Conservation (phyloP, 2,113 vertebrate genomes). For the Takifugu flavidus region DNA sequence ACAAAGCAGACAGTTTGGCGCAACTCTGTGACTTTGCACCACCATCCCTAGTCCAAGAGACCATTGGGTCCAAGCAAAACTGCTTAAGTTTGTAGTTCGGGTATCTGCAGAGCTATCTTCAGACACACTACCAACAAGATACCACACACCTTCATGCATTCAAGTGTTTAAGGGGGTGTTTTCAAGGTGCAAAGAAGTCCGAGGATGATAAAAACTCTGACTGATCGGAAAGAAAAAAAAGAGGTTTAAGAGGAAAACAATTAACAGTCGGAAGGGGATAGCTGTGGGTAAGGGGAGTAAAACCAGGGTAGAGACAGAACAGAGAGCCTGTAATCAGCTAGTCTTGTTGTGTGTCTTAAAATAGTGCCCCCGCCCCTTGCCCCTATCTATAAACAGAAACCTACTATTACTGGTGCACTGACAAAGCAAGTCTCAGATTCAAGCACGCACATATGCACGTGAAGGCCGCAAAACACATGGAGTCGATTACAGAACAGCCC, state of each 20-base stretch:
- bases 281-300: slow-evolving; percentile 49
- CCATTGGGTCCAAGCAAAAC: slow-evolving; percentile 6
- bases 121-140: slow-evolving; percentile 1
- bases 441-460: slow-evolving; percentile 29
- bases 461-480: slow-evolving; percentile 68
- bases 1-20: slow-evolving; percentile 60
- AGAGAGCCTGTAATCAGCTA: slow-evolving; percentile 73
- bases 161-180: neutral
- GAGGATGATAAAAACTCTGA: neutral
- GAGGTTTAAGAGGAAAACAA: slow-evolving; percentile 20
- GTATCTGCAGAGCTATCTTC: slow-evolving; percentile 13
- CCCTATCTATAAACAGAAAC: slow-evolving; percentile 77
- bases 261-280: slow-evolving; percentile 10
- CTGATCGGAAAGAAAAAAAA: neutral
- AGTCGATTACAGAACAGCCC: slow-evolving; percentile 65
- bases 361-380: slow-evolving; percentile 63
- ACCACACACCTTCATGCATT: neutral
- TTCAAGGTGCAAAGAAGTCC: neutral
- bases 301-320: slow-evolving; percentile 40
- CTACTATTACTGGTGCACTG: slow-evolving; percentile 75
- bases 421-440: slow-evolving; percentile 72
- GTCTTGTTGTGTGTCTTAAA: slow-evolving; percentile 81
- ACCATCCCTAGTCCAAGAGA: slow-evolving; percentile 35
- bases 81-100: slow-evolving; percentile 18
- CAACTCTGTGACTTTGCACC: slow-evolving; percentile 42